Evolutionary conservation across 2,113 vertebrate species (phyloP).

Genomic region (Collichthys lucidus): DNA sequence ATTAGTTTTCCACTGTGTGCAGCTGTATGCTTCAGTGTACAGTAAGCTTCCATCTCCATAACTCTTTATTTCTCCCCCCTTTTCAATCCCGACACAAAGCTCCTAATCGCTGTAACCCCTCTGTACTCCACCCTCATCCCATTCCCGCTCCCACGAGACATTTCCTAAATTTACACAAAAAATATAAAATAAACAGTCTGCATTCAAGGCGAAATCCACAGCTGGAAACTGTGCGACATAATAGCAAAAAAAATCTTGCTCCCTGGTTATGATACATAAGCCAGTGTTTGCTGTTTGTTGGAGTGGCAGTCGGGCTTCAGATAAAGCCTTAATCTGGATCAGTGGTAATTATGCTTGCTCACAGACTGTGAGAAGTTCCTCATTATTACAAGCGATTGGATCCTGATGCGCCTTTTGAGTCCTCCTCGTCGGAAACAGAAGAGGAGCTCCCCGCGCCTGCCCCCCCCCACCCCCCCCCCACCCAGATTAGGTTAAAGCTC

Average conservation of each 20-base stretch:
- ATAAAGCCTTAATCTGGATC: conserved; percentile 76
- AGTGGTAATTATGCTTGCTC: conserved; percentile 79
- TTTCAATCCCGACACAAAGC: conserved; percentile 64
- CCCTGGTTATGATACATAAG: conserved; percentile 40
- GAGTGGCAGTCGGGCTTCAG: conserved; percentile 57
- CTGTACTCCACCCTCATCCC: conserved; percentile 60
- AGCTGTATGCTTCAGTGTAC: conserved; percentile 29
- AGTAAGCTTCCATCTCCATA: conserved; percentile 49
- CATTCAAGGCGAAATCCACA: conserved; percentile 43
- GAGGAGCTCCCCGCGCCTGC: conserved; percentile 65
- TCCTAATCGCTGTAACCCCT: conserved; percentile 54
- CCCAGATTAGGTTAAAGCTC: conserved; percentile 83
- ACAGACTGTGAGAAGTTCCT: conserved; percentile 76
- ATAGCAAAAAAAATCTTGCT: conserved; percentile 53
- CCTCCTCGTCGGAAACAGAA: conserved; percentile 60
- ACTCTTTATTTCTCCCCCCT: conserved; percentile 1
- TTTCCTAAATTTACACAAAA: conserved; percentile 47
- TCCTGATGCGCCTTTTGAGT: conserved; percentile 77
- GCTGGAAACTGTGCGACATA: conserved; percentile 47
- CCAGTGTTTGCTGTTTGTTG: conserved; percentile 66
- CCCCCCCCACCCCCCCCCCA: too few relatives aligned
- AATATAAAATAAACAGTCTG: conserved; percentile 46
- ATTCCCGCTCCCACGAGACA: conserved; percentile 43
- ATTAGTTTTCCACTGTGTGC: conserved; percentile 24
- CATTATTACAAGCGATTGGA: conserved; percentile 78